Conservation (phyloP, 2,888 invertebrate genomes). For the Drosophila bunnanda region DNA sequence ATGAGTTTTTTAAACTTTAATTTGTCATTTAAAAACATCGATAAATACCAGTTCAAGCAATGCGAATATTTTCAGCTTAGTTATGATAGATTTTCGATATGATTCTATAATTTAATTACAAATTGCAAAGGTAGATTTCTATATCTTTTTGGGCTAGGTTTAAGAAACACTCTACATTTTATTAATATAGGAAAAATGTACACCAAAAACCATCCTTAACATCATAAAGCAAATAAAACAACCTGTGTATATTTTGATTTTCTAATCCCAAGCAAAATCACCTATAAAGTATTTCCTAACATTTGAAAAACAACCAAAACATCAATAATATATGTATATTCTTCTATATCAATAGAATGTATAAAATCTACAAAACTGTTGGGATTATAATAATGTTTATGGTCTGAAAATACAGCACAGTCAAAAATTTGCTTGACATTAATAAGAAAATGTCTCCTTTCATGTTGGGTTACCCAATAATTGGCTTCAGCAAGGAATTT, state of each 20-base stretch:
- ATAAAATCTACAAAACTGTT: background rate
- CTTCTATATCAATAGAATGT: background rate
- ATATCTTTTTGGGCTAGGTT: no score
- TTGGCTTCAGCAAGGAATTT: conserved; percentile 13
- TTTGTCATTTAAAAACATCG: no score
- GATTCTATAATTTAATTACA: no score
- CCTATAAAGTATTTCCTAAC: background rate
- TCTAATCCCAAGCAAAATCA: background rate
- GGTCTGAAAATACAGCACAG: background rate
- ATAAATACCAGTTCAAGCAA: no score
- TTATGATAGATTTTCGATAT: no score
- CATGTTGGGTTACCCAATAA: background rate
- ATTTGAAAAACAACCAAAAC: background rate
- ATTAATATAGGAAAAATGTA: no score
- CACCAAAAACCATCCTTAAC: background rate
- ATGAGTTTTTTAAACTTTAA: no score
- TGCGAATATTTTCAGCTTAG: no score
- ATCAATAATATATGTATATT: background rate
- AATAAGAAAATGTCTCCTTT: background rate
- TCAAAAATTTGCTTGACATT: background rate
- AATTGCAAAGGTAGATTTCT: no score
- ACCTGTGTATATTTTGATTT: background rate
- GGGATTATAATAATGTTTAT: conserved; percentile 1
- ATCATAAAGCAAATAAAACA: background rate
- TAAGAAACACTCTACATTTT: no score